Evolutionary conservation across 2,113 vertebrate species (phyloP).

Genomic region (Puma concolor): DNA sequence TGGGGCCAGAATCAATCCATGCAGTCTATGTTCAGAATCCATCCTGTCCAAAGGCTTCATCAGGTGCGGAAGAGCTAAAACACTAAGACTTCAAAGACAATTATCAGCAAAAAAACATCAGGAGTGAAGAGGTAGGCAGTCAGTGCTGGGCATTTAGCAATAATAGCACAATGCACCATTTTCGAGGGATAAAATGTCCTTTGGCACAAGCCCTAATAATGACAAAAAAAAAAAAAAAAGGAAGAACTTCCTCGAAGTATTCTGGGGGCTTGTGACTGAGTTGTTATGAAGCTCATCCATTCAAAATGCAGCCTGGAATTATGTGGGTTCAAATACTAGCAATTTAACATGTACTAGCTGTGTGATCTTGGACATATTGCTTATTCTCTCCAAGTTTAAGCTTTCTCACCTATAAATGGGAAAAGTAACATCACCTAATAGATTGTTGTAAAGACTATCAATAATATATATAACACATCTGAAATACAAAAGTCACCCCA

Average conservation of each 20-base stretch:
- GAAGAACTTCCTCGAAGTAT: slow-evolving; percentile 39
- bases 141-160: slow-evolving; percentile 60
- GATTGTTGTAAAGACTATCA: background rate
- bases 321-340: background rate
- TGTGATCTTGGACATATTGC: background rate
- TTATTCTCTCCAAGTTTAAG: slow-evolving; percentile 10
- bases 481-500: slow-evolving; percentile 4
- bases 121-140: slow-evolving; percentile 64
- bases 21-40: slow-evolving; percentile 70
- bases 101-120: slow-evolving; percentile 52
- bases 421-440: background rate
- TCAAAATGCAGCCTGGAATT: slow-evolving; percentile 43
- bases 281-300: slow-evolving; percentile 47
- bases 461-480: background rate
- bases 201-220: background rate
- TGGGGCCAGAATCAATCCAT: slow-evolving; percentile 74
- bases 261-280: background rate
- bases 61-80: slow-evolving; percentile 63
- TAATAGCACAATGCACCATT: background rate
- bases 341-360: slow-evolving; percentile 15
- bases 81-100: slow-evolving; percentile 73
- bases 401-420: background rate
- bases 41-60: slow-evolving; percentile 68
- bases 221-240: slow-evolving; percentile 29
- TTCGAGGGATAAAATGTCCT: slow-evolving; percentile 11